Evolutionary conservation across 2,113 vertebrate species (phyloP), one percentile per base, ranked within the genome.

Genomic region (Okapia johnstoni): DNA sequence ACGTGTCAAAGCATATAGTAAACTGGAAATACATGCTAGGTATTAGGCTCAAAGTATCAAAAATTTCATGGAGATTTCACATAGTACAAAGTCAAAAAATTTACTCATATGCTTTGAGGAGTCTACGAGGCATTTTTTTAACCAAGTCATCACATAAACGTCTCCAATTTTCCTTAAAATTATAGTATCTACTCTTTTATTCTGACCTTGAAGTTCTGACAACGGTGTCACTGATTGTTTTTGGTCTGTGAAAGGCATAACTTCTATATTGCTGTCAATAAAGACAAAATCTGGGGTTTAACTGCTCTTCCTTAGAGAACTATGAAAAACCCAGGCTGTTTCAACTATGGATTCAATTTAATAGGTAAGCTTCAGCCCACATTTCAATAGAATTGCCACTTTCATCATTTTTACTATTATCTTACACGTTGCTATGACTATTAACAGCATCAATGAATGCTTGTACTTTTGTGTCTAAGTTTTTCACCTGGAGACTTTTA

Each of bases 121-220:
- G 13, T 63, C 40, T 43, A 88, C 30, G 66, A 84, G 83, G 57
- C 57, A 73, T 80, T 92, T 79, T 84, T 90, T 92, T 36, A 91
- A 86, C 48, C 3, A 90, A 73, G 26, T 55, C 58, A 76, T 93
- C 50, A 93, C 5, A 88, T 58, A 88, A 88, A 81, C n/a, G 21
- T 76, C 58, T 77, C 85, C 13, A 85, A 21, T 93, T 95, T 96
- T 94, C n/a, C 96, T 96, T 91, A 93, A 85, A 88, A 91, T 77
- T 83, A 81, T 25, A 91, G 48, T 13, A 43, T 55, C 66, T 77
- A 33, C 30, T 95, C 14, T 93, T 97, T 84, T 33, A 55, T 93
- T 90, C 55, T 94, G 86, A 73, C 85, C 73, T 90, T 88, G 48
- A 94, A 90, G 58, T 94, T 94, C 76, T 85, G 54, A 96, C 79